Evolutionary conservation across 2,113 vertebrate species (phyloP).

Genomic region (Sinocyclocheilus anshuiensis): DNA sequence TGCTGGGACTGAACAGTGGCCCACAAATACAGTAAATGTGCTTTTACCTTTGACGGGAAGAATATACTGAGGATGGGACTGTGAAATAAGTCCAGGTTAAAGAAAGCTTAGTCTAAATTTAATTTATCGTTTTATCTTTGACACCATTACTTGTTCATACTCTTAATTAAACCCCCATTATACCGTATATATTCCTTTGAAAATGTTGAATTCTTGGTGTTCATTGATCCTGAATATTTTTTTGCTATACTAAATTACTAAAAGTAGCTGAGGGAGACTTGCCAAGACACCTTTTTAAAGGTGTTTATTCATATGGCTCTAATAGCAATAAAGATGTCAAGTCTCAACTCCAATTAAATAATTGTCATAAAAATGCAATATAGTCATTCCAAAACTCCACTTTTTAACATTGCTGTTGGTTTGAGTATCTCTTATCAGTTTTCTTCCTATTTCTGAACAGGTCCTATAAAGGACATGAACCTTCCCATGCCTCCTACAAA

Average conservation of each 20-base stretch:
- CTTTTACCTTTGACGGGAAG: neutral
- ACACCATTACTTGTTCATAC: neutral
- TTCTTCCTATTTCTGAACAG: neutral
- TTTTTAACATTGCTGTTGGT: neutral
- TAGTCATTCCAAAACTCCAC: neutral
- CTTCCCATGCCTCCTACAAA: slow-evolving; percentile 51
- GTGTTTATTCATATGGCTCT: neutral
- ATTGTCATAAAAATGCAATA: neutral
- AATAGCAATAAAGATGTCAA: neutral
- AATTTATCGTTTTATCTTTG: slow-evolving; percentile 2
- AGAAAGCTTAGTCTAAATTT: neutral
- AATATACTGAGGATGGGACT: neutral
- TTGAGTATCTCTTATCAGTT: slow-evolving; percentile 2
- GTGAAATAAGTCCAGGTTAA: slow-evolving; percentile 4
- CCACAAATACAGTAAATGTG: neutral
- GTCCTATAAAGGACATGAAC: neutral
- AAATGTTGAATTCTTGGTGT: neutral
- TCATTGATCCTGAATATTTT: slow-evolving; percentile 6
- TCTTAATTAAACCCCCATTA: slow-evolving; percentile 3
- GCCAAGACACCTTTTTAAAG: slow-evolving; percentile 16
- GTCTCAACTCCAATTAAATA: neutral
- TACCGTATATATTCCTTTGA: neutral
- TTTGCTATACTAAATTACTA: neutral
- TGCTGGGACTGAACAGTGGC: neutral
- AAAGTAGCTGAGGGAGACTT: slow-evolving; percentile 7